Conservation (phyloP, 2,797 vertebrate species). For the Eurystomus glaucurus region DNA sequence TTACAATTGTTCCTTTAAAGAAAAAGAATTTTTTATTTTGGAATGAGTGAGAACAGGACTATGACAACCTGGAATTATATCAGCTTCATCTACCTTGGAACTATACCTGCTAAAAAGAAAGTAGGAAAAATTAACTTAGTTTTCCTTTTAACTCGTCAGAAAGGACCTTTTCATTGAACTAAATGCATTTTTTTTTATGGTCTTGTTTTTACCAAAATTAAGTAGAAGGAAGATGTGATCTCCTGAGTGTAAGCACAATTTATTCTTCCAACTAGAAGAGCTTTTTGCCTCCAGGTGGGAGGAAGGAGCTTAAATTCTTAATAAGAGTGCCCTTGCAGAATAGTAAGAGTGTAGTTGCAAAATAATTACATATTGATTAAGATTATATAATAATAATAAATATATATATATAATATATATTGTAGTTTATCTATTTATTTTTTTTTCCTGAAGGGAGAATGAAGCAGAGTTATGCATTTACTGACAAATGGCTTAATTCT, state of each 20-base stretch:
- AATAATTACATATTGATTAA: background rate
- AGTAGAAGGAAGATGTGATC: background rate
- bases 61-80: background rate
- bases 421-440: background rate
- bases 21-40: background rate
- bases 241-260: fast-evolving
- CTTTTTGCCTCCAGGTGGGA: background rate
- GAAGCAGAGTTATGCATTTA: background rate
- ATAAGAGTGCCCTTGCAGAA: background rate
- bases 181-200: background rate
- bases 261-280: background rate
- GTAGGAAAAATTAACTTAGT: background rate
- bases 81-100: background rate
- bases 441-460: background rate
- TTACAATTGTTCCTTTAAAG: background rate
- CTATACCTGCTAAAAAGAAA: background rate
- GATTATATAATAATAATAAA: background rate
- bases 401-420: background rate
- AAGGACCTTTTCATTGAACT: background rate
- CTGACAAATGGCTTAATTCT: background rate
- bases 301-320: background rate
- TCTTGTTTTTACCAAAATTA: background rate
- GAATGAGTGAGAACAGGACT: background rate
- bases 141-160: background rate
- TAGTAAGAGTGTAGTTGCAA: background rate